Base-by-base conservation (phyloP, 2,888 invertebrate genomes). In the Phragmatobia fuliginosa region DNA sequence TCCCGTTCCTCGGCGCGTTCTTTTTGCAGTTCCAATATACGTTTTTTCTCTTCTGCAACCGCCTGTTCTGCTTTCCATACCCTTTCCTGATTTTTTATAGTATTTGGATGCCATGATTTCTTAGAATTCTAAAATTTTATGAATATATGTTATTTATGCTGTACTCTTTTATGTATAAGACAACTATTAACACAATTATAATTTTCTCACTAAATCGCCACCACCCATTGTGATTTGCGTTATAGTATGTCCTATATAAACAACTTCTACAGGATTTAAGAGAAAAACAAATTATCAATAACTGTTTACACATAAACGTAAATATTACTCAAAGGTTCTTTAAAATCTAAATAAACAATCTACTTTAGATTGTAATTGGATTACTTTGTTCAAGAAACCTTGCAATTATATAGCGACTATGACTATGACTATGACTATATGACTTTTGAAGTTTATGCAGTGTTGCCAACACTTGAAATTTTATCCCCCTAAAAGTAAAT, bases 61-160 rank as follows among this genome's bases (percentile, higher is more conserved):
- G 96, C 96, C 85, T 97, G 97, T 79, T 97, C 97, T 0, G 97
- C 97, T 85, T 97, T 97, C 97, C 97, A 97, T 0, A 97, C 97
- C 62, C 96, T 96, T 83, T 97, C 97, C 87, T 97, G 97, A 83
- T 97, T 97, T 85, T 97, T 97, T 93, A 97, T 95, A 0, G 97
- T 97, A 75, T 96, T 97, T 32, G 97, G 97, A 91, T 97, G 97
- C 97, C 97, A 97, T 93, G 97, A 97, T 85, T 97, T 97, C 78
- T 97, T 97, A 4, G 97, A 95, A 90, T 97, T 97, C 97, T 97
- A 80, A 32, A 72, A 73, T 56, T 25, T 32, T 7, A 41, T 11
- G 25, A 38, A 10, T 31, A 1, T 36, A 14, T 56, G 28, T n/a
- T 59, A 28, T 33, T 14, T n/a, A 38, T 21, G 2, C 41, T 49